Evolutionary conservation across 2,888 invertebrate genomes (phyloP).

Genomic region (Adela reaumurella): DNA sequence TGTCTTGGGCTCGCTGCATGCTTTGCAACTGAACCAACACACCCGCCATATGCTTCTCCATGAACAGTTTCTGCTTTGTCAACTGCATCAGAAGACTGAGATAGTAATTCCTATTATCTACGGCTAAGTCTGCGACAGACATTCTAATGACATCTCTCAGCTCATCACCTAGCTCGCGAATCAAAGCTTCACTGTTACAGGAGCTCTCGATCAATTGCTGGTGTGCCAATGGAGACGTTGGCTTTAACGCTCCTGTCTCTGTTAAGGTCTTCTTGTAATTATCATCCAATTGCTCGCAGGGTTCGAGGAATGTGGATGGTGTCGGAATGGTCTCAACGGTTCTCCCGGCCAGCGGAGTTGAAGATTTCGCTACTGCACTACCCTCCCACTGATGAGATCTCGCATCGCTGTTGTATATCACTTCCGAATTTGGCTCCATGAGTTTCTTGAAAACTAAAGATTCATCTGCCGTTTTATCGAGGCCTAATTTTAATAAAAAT

Average conservation of each 20-base stretch:
- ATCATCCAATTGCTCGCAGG: not conserved
- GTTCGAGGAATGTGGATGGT: constrained; percentile 23
- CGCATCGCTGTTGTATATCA: constrained; percentile 27
- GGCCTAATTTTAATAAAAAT: constrained; percentile 40
- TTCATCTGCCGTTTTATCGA: constrained; percentile 32
- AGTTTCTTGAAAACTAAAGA: constrained; percentile 30
- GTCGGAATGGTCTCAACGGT: constrained; percentile 26
- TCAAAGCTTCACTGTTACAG: not conserved
- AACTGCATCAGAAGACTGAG: constrained; percentile 47
- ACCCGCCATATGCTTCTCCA: constrained; percentile 35
- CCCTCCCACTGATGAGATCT: constrained; percentile 25
- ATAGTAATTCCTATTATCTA: constrained; percentile 41
- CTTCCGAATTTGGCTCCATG: constrained; percentile 20
- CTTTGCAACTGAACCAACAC: constrained; percentile 33
- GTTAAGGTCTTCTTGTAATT: not conserved
- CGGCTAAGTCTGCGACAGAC: constrained; percentile 33
- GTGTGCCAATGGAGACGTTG: not conserved
- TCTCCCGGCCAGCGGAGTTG: constrained; percentile 34
- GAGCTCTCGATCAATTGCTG: not conserved
- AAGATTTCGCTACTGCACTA: constrained; percentile 37
- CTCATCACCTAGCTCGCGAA: constrained; percentile 21
- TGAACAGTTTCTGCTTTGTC: constrained; percentile 43
- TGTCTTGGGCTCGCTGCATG: constrained; percentile 33
- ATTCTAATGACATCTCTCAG: constrained; percentile 41
- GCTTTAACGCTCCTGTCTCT: not conserved